Evolutionary conservation across 2,113 vertebrate genomes (phyloP).

Genomic region (Neodon shergylaensis): DNA sequence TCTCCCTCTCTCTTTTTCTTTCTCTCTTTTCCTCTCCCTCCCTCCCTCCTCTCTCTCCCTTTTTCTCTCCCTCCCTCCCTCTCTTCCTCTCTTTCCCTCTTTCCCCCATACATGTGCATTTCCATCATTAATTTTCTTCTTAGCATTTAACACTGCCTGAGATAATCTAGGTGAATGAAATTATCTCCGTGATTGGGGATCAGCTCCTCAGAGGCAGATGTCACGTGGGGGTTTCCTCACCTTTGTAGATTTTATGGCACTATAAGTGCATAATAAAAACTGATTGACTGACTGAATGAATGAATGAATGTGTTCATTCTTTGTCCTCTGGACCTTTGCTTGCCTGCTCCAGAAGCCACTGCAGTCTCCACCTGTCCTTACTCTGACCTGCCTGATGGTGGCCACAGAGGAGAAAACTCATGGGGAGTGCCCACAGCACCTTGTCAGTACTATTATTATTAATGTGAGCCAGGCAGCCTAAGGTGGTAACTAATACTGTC

Average conservation of each 20-base stretch:
- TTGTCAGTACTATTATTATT: not conserved
- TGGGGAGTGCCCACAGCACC: not conserved
- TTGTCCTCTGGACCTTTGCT: not conserved
- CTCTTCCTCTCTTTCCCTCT: too few species aligned
- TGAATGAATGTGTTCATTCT: not conserved
- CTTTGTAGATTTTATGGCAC: not conserved
- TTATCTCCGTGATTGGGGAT: not conserved
- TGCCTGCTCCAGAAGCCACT: not conserved
- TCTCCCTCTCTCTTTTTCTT: fast-evolving
- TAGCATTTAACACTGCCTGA: not conserved
- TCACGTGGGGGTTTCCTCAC: not conserved
- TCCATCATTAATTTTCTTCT: not conserved
- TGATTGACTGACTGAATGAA: not conserved
- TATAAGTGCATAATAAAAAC: not conserved
- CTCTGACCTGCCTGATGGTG: not conserved
- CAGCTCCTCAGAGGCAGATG: not conserved
- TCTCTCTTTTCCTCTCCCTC: fast-evolving
- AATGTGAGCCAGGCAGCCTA: not conserved
- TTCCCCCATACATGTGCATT: not conserved
- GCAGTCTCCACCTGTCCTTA: not conserved
- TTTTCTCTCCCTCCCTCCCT: fast-evolving
- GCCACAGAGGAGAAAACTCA: not conserved
- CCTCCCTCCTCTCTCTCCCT: too few species aligned
- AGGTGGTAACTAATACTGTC: not conserved
- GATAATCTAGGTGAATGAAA: not conserved